Evolutionary conservation across 2,888 invertebrate species (phyloP), one percentile per base, ranked within the genome.

Genomic region (Phasia obesa): DNA sequence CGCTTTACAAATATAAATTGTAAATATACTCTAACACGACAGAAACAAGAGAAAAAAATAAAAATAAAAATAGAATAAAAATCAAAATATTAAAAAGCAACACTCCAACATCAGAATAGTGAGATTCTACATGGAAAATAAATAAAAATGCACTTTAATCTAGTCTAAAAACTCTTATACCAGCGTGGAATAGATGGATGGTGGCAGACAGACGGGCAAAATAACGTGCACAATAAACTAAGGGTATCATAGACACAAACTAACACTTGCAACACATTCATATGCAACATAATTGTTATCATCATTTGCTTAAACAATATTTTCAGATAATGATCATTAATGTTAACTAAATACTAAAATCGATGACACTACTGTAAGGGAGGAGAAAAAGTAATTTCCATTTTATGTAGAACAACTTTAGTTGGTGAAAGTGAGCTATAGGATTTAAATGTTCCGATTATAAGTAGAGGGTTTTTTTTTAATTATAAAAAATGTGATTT

Each of bases 1-100:
- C 60, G 80, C 75, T 79, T 65, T 79, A 44, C 11, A 70, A 23
- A 57, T 35, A 47, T 13, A 60, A 60, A 51, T 35, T 69, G n/a
- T 42, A 59, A n/a, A 44, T 31, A 69, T 42, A 62, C 53, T 53
- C 25, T 13, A 17, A 27, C 19, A 69, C 17, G 19, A 53, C 4
- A 23, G 15, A n/a, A 19, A 49, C 7, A 17, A 15, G 35, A 6
- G 25, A 13, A 25, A 49, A 27, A 2, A 76, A 67, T 11, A 67
- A 15, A 49, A 77, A 35, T 23, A 23, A 47, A 31, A 49, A 19
- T 44, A 17, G 21, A n/a, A n/a, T 13, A 44, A 49, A 51, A 60
- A 49, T 38, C 25, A 59, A 25, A 19, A 59, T 17, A 55, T 25
- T 38, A 55, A 59, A 77, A 25, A 47, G 77, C 69, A 77, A 64